Evolutionary conservation across 2,888 invertebrate genomes (phyloP).

Genomic region (Prionchulus punctatus): DNA sequence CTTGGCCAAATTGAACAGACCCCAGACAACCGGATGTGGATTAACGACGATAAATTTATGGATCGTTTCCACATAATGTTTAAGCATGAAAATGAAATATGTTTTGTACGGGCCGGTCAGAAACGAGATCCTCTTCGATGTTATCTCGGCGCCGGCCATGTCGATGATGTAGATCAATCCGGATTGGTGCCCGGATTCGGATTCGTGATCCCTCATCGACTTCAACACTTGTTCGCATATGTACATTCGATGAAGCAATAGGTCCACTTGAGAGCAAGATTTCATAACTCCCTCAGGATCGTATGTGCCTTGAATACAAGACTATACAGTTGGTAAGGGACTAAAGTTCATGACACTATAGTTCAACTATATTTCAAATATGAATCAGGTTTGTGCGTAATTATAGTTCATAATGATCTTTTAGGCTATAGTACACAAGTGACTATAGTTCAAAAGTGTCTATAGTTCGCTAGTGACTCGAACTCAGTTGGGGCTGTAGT

Average conservation of each 20-base stretch:
- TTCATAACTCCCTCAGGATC: neutral
- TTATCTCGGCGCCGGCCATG: neutral
- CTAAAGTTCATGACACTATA: no score
- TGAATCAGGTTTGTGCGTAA: no score
- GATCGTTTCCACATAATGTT: no score
- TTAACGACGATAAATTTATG: neutral
- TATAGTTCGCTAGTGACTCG: no score
- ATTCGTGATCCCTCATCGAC: neutral
- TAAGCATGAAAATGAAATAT: no score
- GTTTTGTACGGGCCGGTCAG: no score
- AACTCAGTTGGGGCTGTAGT: no score
- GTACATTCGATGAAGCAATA: constrained; percentile 46
- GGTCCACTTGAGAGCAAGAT: constrained; percentile 57
- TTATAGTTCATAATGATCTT: no score
- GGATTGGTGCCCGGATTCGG: neutral
- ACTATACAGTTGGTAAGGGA: no score
- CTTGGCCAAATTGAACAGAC: neutral
- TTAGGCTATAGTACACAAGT: no score
- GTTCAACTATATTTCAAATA: no score
- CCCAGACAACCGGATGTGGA: neutral
- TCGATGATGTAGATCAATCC: neutral
- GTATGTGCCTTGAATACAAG: neutral
- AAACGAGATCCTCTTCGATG: neutral
- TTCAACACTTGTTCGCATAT: constrained; percentile 24
- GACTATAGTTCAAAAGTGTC: no score